Conservation (phyloP, 1,140 invertebrate species). For the Fopius arisanus region DNA sequence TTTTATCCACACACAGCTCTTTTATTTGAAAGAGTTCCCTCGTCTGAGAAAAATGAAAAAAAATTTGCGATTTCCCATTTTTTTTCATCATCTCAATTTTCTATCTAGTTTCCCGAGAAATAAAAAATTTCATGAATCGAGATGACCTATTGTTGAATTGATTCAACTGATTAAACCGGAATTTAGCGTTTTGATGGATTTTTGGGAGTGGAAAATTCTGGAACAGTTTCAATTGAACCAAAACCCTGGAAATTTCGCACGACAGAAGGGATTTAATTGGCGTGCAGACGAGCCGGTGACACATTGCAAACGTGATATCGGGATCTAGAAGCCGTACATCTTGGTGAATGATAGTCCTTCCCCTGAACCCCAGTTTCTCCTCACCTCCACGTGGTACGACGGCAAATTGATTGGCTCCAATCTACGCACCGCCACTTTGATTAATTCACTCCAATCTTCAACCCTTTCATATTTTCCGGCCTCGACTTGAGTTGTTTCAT, state of each 20-base stretch:
- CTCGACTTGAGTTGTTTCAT: not conserved
- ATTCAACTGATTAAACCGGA: too few relatives aligned
- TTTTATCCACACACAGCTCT: conserved; percentile 15
- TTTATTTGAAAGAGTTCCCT: too few relatives aligned
- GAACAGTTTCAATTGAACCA: too few relatives aligned
- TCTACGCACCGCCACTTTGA: conserved; percentile 2
- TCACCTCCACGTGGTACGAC: conserved; percentile 17
- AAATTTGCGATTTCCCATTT: too few relatives aligned
- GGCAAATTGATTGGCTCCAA: conserved; percentile 32
- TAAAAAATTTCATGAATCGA: too few relatives aligned
- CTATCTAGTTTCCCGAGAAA: too few relatives aligned
- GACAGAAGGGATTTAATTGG: conserved; percentile 30
- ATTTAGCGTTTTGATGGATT: too few relatives aligned
- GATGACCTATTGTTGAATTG: too few relatives aligned
- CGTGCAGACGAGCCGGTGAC: conserved; percentile 27
- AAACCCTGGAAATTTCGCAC: not conserved
- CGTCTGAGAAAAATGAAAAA: too few relatives aligned
- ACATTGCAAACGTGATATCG: conserved; percentile 30
- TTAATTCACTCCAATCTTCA: conserved; percentile 23
- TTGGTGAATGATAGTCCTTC: conserved; percentile 33
- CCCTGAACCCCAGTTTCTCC: conserved; percentile 4
- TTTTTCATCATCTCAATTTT: too few relatives aligned
- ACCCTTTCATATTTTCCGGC: conserved; percentile 4
- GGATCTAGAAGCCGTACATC: conserved; percentile 29
- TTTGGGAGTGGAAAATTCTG: too few relatives aligned